A percentile compares a stretch with the other conserved stretches of the same genome.
These are phyloP conservation scores for Trissolcus basalis DNA, from an alignment of 1,140 invertebrate species.

Conservation along the genomic window DNA sequence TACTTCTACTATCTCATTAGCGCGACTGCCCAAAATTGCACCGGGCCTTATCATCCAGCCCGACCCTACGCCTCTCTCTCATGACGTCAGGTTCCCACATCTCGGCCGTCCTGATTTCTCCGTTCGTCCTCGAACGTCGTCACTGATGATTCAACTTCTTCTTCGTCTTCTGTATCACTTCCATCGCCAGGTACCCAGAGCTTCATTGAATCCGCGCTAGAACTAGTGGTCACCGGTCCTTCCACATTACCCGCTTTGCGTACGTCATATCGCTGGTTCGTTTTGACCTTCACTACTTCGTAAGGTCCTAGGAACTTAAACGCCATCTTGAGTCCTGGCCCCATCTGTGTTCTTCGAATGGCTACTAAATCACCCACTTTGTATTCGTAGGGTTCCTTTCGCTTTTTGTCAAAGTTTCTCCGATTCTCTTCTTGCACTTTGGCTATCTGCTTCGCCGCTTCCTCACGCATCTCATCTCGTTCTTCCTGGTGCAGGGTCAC, in stretches of 20 bases:
- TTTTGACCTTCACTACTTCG: neutral
- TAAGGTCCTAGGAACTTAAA: slow-evolving; percentile 17
- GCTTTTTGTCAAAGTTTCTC: slow-evolving; percentile 3
- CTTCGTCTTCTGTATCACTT: too few relatives aligned
- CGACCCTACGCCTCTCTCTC: too few relatives aligned
- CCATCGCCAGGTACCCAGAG: neutral
- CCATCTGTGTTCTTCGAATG: slow-evolving; percentile 3
- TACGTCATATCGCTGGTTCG: neutral
- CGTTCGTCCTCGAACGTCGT: too few relatives aligned
- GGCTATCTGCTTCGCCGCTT: neutral
- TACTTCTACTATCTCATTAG: too few relatives aligned
- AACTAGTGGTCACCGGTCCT: neutral
- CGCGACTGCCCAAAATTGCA: too few relatives aligned
- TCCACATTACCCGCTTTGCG: neutral
- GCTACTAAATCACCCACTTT: slow-evolving; percentile 15
- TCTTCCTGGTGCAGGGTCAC: neutral
- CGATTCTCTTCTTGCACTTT: slow-evolving; percentile 11
- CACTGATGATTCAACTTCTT: too few relatives aligned
- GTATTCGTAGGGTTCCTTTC: slow-evolving; percentile 4
- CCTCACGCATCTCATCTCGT: neutral
- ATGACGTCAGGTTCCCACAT: too few relatives aligned
- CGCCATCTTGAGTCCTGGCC: slow-evolving; percentile 9
- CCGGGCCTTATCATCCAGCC: too few relatives aligned
- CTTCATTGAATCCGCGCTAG: slow-evolving; percentile 7
- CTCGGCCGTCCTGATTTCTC: too few relatives aligned